phyloP scores from a whole-genome alignment of 2,797 vertebrate genomes.

The Pipistrellus pygmaeus region DNA sequence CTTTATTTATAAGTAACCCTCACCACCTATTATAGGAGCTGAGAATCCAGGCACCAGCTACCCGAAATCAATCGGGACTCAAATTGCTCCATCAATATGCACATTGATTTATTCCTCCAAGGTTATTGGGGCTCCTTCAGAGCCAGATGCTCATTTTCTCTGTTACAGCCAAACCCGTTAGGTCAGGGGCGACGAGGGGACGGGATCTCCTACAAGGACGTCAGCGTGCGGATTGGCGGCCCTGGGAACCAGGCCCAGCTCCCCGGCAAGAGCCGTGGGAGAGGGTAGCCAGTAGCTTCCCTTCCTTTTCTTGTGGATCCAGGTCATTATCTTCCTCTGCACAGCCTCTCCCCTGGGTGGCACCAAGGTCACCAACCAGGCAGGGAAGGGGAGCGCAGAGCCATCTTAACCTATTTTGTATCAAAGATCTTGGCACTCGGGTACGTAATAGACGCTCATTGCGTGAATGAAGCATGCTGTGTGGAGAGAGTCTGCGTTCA shows the following conservation, averaged over 20 bases:
- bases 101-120: conserved; percentile 87
- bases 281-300: not conserved
- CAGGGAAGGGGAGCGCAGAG: not conserved
- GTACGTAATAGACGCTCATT: not conserved
- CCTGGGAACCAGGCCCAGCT: not conserved
- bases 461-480: not conserved
- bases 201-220: not conserved
- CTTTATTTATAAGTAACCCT: conserved; percentile 83
- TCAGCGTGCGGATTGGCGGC: not conserved
- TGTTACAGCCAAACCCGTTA: conserved; percentile 80
- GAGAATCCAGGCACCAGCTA: conserved; percentile 83
- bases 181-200: conserved; percentile 76
- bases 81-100: conserved; percentile 88
- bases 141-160: conserved; percentile 83
- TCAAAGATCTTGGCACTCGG: not conserved
- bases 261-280: not conserved
- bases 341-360: not conserved
- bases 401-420: not conserved
- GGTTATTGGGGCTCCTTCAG: conserved; percentile 86
- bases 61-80: conserved; percentile 88
- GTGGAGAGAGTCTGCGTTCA: not conserved
- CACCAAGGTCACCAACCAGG: not conserved
- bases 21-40: conserved; percentile 81
- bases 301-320: not conserved
- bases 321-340: not conserved